Conservation (phyloP, 2,113 vertebrate genomes). For the Synodontis membranacea region DNA sequence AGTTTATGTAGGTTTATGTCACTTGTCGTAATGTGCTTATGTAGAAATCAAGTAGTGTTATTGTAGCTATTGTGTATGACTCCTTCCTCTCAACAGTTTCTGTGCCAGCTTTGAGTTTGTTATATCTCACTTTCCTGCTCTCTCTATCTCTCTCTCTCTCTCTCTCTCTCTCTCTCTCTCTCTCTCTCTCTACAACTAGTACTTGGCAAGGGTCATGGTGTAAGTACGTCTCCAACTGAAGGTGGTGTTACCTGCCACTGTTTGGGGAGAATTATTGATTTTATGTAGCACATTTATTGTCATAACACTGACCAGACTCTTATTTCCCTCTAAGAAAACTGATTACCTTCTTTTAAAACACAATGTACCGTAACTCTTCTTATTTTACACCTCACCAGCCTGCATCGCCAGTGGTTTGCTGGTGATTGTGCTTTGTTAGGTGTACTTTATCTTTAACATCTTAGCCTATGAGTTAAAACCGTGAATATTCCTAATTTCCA, state of each 20-base stretch:
- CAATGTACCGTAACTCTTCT: neutral
- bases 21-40: neutral
- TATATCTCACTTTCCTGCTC: neutral
- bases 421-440: neutral
- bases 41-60: neutral
- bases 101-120: neutral
- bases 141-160: neutral
- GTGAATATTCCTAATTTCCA: neutral
- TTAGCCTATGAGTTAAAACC: neutral
- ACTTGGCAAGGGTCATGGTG: neutral
- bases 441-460: neutral
- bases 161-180: neutral
- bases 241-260: neutral
- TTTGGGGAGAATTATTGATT: neutral
- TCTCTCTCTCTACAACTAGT: neutral
- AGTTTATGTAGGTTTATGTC: neutral
- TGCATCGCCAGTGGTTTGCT: neutral
- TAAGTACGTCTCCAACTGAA: neutral
- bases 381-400: neutral
- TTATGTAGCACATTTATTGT: neutral
- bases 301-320: neutral
- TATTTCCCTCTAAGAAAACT: neutral
- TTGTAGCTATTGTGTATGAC: neutral
- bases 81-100: neutral
- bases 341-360: neutral